These are phyloP conservation scores for Cerceris ruficornis DNA, from an alignment of 2,888 invertebrate genomes.

Conservation along the genomic window DNA sequence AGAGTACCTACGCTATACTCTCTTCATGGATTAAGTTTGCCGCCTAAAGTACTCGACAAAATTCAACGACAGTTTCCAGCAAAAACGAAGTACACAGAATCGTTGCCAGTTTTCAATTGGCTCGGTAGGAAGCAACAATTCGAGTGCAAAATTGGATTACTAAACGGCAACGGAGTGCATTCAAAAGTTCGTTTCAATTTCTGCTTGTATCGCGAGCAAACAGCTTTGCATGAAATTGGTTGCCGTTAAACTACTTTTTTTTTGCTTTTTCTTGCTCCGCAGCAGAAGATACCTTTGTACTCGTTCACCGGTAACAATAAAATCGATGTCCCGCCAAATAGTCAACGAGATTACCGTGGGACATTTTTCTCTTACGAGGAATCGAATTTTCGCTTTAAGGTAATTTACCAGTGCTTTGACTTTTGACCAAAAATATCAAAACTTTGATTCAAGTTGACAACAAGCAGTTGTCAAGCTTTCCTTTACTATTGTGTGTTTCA, in stretches of 20 bases:
- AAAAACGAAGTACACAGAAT: slow-evolving; percentile 68
- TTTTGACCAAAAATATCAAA: not conserved
- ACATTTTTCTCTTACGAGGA: slow-evolving; percentile 66
- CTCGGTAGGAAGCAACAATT: slow-evolving; percentile 61
- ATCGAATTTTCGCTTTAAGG: slow-evolving; percentile 65
- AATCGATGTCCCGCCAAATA: slow-evolving; percentile 66
- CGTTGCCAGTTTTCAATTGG: slow-evolving; percentile 69
- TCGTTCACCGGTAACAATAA: slow-evolving; percentile 62
- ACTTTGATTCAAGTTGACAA: not conserved
- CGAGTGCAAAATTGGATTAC: slow-evolving; percentile 60
- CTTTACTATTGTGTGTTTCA: too few species aligned
- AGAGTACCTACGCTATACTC: slow-evolving; percentile 60
- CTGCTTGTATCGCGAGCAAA: not conserved
- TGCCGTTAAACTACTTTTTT: not conserved
- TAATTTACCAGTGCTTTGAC: slow-evolving; percentile 31
- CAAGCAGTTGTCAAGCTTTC: too few species aligned
- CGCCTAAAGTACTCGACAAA: slow-evolving; percentile 48
- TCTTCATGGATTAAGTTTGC: slow-evolving; percentile 62
- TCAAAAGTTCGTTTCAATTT: slow-evolving; percentile 14
- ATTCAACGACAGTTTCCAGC: slow-evolving; percentile 68
- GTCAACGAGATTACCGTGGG: slow-evolving; percentile 66
- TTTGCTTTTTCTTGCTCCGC: not conserved
- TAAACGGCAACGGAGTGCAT: slow-evolving; percentile 11
- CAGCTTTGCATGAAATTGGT: not conserved
- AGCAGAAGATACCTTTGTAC: slow-evolving; percentile 43